phyloP scores from a whole-genome alignment of 2,888 invertebrate genomes.

The Leptura quadrifasciata region DNA sequence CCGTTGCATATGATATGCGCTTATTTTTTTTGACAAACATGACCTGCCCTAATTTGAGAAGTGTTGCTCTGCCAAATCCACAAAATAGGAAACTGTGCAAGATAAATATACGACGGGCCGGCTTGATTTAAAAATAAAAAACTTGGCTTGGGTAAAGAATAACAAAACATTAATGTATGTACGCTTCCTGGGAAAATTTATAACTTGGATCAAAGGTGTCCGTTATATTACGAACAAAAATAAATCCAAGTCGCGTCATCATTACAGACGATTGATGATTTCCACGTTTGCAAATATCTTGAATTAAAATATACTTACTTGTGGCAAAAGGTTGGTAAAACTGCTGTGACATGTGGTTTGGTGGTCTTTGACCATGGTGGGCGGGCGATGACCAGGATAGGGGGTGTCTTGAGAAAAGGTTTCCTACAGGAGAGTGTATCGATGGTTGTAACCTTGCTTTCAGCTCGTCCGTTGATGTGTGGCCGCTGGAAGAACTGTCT shows the following conservation, averaged over 20 bases:
- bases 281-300: background rate
- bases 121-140: conserved; percentile 54
- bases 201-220: conserved; percentile 5
- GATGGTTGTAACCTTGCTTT: conserved; percentile 89
- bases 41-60: conserved; percentile 56
- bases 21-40: conserved; percentile 40
- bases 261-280: too few species aligned
- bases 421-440: conserved; percentile 71
- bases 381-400: conserved; percentile 62
- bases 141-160: conserved; percentile 41
- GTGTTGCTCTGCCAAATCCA: conserved; percentile 54
- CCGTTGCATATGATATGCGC: background rate
- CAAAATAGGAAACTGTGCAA: conserved; percentile 53
- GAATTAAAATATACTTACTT: conserved; percentile 62
- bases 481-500: conserved; percentile 91
- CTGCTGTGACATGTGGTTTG: conserved; percentile 65
- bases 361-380: conserved; percentile 63
- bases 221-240: background rate
- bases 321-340: conserved; percentile 68
- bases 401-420: conserved; percentile 64
- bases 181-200: conserved; percentile 16
- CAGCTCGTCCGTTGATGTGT: conserved; percentile 86
- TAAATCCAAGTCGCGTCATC: background rate
- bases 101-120: conserved; percentile 30
- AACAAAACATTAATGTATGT: conserved; percentile 37